phyloP scores from a whole-genome alignment of 2,113 vertebrate genomes.

The Equus przewalskii region DNA sequence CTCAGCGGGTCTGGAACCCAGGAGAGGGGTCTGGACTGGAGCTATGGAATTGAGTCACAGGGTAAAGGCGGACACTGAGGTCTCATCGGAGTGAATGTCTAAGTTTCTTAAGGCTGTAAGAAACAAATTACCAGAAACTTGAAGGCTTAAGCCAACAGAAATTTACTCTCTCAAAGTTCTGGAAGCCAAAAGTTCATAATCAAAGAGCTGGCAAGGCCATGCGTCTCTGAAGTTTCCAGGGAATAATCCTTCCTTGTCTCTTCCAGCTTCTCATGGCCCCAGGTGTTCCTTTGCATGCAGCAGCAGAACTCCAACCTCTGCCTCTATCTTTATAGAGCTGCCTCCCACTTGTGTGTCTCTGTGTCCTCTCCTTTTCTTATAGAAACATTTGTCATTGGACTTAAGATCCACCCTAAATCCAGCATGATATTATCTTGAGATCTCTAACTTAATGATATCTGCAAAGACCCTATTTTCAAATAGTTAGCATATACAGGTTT shows the following conservation, averaged over 20 bases:
- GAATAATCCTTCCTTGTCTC: background rate
- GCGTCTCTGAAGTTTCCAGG: background rate
- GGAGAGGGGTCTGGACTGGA: background rate
- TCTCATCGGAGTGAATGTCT: background rate
- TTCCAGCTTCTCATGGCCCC: background rate
- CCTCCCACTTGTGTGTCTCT: background rate
- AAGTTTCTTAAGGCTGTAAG: background rate
- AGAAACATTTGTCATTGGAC: background rate
- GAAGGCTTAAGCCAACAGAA: background rate
- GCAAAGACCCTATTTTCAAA: background rate
- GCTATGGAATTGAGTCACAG: background rate
- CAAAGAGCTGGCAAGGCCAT: background rate
- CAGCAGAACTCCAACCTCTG: too few relatives aligned
- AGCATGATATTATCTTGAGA: background rate
- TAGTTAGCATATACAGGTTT: background rate
- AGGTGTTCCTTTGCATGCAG: background rate
- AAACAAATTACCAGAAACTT: background rate
- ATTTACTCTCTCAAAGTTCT: background rate
- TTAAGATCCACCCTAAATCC: background rate
- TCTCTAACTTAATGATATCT: background rate
- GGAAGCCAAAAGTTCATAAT: background rate
- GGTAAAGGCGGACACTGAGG: background rate
- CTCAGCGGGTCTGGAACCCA: background rate
- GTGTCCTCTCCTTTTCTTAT: background rate
- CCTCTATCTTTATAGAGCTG: fast-evolving